phyloP scores from a whole-genome alignment of 2,113 vertebrate genomes.

The Probosciger aterrimus region DNA sequence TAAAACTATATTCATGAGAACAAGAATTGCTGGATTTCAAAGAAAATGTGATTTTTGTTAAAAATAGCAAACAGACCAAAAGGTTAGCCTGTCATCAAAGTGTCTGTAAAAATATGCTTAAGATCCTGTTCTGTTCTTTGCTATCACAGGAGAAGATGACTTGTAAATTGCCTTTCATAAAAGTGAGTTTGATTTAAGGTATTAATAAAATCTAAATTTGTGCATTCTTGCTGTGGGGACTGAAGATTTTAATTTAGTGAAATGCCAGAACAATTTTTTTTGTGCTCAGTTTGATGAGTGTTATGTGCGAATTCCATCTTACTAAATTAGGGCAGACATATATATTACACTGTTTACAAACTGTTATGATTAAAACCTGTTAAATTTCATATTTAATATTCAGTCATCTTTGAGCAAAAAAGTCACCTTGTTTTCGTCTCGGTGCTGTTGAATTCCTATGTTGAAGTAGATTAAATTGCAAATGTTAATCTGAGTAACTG shows the following conservation, averaged over 20 bases:
- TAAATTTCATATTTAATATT: constrained; percentile 68
- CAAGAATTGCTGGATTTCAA: constrained; percentile 6
- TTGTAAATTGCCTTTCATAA: constrained; percentile 66
- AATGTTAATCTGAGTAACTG: constrained; percentile 31
- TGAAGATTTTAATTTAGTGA: constrained; percentile 73
- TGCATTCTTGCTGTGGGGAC: constrained; percentile 59
- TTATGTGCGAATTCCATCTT: constrained; percentile 54
- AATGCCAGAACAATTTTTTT: constrained; percentile 66
- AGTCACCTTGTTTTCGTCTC: constrained; percentile 38
- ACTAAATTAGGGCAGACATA: constrained; percentile 64
- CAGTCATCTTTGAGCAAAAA: constrained; percentile 33
- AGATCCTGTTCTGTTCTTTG: constrained; percentile 37
- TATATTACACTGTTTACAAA: constrained; percentile 62
- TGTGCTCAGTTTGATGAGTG: constrained; percentile 60
- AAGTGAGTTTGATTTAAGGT: constrained; percentile 76
- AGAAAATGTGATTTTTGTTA: constrained; percentile 16
- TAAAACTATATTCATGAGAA: constrained; percentile 14
- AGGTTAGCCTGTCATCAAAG: constrained; percentile 43
- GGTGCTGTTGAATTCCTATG: not conserved
- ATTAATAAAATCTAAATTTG: constrained; percentile 76
- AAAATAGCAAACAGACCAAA: constrained; percentile 17
- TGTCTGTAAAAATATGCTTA: constrained; percentile 56
- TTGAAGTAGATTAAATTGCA: constrained; percentile 61
- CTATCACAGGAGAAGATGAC: constrained; percentile 34
- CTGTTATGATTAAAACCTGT: constrained; percentile 69